Evolutionary conservation across 2,113 vertebrate species (phyloP), one percentile per base, ranked within the genome.

Genomic region (Pithys albifrons): DNA sequence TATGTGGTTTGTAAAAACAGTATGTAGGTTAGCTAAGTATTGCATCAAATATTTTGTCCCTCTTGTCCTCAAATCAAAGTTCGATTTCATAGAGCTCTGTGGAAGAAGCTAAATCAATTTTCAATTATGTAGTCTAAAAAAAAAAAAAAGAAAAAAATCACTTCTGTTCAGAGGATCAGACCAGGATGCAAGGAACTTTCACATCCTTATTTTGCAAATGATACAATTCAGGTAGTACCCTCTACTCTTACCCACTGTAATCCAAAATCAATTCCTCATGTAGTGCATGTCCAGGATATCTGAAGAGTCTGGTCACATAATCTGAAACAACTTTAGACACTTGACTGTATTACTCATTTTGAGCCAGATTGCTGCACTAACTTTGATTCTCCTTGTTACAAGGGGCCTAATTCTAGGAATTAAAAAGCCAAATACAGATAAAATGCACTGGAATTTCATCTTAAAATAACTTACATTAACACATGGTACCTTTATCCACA

Each of bases 61-160:
- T 79, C 75, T 72, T 45, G 49, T 57, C 23, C 35, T 46, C 52
- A 64, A 45, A 61, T 67, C 23, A 83, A 72, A 88, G 49, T 62
- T 67, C 82, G 35, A 55, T 82, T 93, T 80, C 31, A 19, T 48
- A 77, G 17, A 76, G 41, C 28, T 70, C 55, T 41, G 31, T 75
- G 18, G 49, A 85, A 62, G 66, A 72, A 78, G 33, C 23, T 55
- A 79, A 55, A 75, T 82, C 23, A 78, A 25, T 92, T 93, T 65
- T 41, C 55, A 81, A 45, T 78, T 88, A 65, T 7, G 5, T 12
- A 77, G 25, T n/a, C 6, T 41, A 31, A 17, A 46, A 31, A 43
- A 35, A 16, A 16, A 9, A 15, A 10, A 33, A 57, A 8, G 12
- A 28, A 14, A 54, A 27, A 14, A 71, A 37, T 28, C 43, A 65